A percentile compares a stretch with the other conserved stretches of the same genome.
These are phyloP conservation scores for Phyllotis vaccarum DNA, from an alignment of 2,797 vertebrate species.

Conservation along the genomic window DNA sequence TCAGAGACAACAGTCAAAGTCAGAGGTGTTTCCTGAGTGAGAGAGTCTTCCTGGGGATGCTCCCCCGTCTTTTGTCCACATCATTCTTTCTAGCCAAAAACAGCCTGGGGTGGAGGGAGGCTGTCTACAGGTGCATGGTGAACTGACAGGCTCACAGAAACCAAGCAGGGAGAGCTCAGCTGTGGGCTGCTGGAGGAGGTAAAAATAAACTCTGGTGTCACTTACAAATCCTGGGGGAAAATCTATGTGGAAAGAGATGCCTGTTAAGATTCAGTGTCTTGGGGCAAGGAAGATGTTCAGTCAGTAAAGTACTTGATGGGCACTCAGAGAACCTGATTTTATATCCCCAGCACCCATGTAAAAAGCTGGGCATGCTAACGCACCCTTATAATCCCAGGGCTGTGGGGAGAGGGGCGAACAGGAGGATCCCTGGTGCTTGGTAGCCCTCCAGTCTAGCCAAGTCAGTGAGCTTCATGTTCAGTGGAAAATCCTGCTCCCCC, in stretches of 20 bases:
- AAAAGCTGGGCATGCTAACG: neutral
- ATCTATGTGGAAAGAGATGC: neutral
- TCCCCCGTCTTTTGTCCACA: slow-evolving; percentile 22
- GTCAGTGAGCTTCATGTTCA: neutral
- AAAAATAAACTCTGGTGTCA: slow-evolving; percentile 32
- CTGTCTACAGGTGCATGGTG: neutral
- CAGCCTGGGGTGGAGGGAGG: neutral
- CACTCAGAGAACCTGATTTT: neutral
- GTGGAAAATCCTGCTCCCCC: neutral
- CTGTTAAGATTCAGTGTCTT: neutral
- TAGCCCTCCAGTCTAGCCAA: neutral
- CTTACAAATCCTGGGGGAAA: neutral
- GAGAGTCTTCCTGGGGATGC: neutral
- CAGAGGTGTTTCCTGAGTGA: neutral
- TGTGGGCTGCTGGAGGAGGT: neutral
- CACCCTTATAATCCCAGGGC: neutral
- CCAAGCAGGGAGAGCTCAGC: neutral
- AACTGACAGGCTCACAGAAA: neutral
- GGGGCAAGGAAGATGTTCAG: neutral
- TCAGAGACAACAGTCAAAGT: slow-evolving; percentile 14
- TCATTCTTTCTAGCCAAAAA: neutral
- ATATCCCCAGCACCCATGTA: neutral
- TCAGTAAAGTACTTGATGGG: neutral
- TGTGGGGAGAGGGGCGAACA: neutral
- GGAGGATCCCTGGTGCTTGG: neutral